Evolutionary conservation across 2,113 vertebrate genomes (phyloP).

Genomic region (Gambusia affinis): DNA sequence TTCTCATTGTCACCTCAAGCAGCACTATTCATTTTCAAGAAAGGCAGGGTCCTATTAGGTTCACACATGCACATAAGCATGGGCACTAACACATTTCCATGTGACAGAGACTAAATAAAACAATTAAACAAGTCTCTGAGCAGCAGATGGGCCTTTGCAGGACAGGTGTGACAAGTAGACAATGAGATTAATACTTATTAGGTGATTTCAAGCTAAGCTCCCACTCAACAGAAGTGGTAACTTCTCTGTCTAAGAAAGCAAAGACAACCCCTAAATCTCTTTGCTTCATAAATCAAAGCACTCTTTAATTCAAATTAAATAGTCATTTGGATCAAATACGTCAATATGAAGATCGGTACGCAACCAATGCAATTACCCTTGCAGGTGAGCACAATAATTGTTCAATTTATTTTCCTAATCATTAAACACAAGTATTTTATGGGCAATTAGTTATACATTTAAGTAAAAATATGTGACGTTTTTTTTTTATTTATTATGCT

Average conservation of each 20-base stretch:
- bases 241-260: neutral
- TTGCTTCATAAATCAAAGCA: neutral
- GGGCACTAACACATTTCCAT: slow-evolving; percentile 40
- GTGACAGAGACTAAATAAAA: slow-evolving; percentile 56
- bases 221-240: slow-evolving; percentile 21
- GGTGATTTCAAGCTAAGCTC: slow-evolving; percentile 52
- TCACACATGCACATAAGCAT: slow-evolving; percentile 25
- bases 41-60: slow-evolving; percentile 9
- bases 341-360: no score
- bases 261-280: slow-evolving; percentile 7
- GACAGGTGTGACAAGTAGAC: slow-evolving; percentile 62
- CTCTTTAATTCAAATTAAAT: slow-evolving; percentile 21
- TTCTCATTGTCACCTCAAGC: slow-evolving; percentile 15
- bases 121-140: slow-evolving; percentile 62
- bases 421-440: no score
- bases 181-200: slow-evolving; percentile 69
- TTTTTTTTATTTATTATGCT: no score
- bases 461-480: no score
- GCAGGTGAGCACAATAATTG: no score
- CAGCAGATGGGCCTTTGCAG: slow-evolving; percentile 60
- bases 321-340: slow-evolving; percentile 15
- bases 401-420: no score
- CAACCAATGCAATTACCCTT: neutral
- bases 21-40: slow-evolving; percentile 2
- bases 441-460: no score